Evolutionary conservation across 2,888 invertebrate genomes (phyloP).

Genomic region (Scrobipalpa costella): DNA sequence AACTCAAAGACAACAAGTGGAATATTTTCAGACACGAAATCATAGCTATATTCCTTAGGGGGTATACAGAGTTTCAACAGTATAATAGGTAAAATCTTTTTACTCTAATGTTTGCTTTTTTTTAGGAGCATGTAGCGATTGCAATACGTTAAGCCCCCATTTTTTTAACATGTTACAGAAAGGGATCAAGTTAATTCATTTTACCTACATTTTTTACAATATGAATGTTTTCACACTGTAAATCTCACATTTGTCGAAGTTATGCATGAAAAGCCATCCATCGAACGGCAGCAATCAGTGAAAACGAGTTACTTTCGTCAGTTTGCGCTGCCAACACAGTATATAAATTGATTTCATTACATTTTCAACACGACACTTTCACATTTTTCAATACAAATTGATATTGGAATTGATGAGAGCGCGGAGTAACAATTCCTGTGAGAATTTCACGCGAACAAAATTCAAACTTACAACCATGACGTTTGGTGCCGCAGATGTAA

Average conservation of each 20-base stretch:
- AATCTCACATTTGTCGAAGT: conserved; percentile 7
- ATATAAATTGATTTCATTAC: conserved; percentile 11
- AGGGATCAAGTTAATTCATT: too few species aligned
- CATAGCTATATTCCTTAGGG: too few species aligned
- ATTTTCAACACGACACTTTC: neutral
- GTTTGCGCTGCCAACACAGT: neutral
- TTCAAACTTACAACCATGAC: too few species aligned
- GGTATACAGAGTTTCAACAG: too few species aligned
- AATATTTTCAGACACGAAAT: too few species aligned
- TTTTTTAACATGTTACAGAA: too few species aligned
- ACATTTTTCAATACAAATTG: neutral
- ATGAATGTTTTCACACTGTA: conserved; percentile 1
- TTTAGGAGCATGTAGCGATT: too few species aligned
- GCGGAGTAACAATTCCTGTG: neutral
- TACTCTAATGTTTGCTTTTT: too few species aligned
- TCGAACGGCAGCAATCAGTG: conserved; percentile 25
- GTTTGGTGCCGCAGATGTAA: too few species aligned
- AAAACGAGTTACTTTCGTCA: conserved; percentile 22
- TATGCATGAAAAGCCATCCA: conserved; percentile 17
- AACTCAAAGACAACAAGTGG: neutral
- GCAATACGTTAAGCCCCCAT: too few species aligned
- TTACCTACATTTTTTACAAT: too few species aligned
- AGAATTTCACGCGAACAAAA: neutral
- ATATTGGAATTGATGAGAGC: neutral
- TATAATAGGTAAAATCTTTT: too few species aligned